These are phyloP conservation scores for Coptodon rendalli DNA, from an alignment of 2,113 vertebrate genomes.

Conservation along the genomic window DNA sequence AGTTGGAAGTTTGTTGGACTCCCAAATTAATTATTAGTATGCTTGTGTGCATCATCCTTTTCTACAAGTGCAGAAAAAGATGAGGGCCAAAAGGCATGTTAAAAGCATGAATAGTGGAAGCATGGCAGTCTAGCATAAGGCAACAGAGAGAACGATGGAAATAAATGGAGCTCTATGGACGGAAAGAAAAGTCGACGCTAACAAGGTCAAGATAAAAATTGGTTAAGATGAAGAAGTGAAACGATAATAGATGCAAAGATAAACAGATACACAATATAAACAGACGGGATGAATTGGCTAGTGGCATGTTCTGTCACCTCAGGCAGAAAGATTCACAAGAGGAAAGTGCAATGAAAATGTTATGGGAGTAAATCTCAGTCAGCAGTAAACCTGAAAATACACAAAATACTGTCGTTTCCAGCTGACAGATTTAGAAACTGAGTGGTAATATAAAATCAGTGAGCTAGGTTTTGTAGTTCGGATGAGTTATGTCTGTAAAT, in stretches of 20 bases:
- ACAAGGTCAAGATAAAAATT: background rate
- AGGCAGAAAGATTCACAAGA: background rate
- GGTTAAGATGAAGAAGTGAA: background rate
- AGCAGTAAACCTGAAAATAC: background rate
- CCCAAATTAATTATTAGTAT: slow-evolving; percentile 25
- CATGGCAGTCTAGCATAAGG: background rate
- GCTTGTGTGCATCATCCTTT: background rate
- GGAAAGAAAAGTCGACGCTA: background rate
- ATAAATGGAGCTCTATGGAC: background rate
- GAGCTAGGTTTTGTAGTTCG: background rate
- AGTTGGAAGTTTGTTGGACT: background rate
- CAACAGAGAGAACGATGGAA: background rate
- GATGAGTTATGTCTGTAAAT: background rate
- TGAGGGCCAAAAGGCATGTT: background rate
- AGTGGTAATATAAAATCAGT: background rate
- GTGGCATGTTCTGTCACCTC: slow-evolving; percentile 14
- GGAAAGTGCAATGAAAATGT: background rate
- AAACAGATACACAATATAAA: background rate
- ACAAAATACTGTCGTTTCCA: background rate
- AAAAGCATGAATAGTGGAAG: background rate
- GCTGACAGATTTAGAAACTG: background rate
- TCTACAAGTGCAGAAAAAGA: background rate
- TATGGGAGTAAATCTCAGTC: background rate
- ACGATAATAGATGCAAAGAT: background rate
- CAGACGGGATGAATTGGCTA: background rate